phyloP scores from a whole-genome alignment of 2,888 invertebrate species.

The Therioaphis trifolii region DNA sequence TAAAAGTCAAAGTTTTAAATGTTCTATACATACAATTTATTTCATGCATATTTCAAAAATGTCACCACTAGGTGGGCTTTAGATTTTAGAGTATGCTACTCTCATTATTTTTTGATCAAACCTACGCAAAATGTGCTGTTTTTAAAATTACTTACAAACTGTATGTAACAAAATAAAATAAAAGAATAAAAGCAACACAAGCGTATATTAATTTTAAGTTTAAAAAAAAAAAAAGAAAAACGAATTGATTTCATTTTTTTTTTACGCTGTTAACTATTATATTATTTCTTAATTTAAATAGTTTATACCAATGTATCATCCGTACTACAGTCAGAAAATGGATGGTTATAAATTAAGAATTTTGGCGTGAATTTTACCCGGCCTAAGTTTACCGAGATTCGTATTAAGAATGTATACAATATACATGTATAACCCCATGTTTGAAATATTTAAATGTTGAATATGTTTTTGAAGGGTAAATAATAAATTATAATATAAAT shows the following conservation, averaged over 20 bases:
- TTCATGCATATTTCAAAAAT: too few relatives aligned
- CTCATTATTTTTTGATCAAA: too few relatives aligned
- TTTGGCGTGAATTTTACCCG: background rate
- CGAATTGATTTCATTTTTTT: background rate
- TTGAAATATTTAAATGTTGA: background rate
- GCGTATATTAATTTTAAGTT: too few relatives aligned
- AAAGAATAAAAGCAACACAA: too few relatives aligned
- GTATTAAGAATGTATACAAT: background rate
- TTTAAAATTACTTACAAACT: too few relatives aligned
- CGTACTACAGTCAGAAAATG: background rate
- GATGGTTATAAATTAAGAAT: background rate
- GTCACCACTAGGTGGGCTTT: too few relatives aligned
- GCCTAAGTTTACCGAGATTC: background rate
- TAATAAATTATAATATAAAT: background rate
- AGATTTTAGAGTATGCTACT: too few relatives aligned
- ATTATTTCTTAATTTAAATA: background rate
- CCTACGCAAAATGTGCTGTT: too few relatives aligned
- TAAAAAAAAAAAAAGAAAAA: constrained; percentile 7
- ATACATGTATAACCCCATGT: background rate
- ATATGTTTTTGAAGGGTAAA: background rate
- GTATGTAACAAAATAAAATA: too few relatives aligned
- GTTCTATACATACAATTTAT: too few relatives aligned
- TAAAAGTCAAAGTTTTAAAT: too few relatives aligned
- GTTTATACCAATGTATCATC: background rate
- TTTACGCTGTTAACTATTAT: background rate